Evolutionary conservation across 2,888 invertebrate genomes (phyloP), one percentile per base, ranked within the genome.

Genomic region (Aleiodes testaceus): DNA sequence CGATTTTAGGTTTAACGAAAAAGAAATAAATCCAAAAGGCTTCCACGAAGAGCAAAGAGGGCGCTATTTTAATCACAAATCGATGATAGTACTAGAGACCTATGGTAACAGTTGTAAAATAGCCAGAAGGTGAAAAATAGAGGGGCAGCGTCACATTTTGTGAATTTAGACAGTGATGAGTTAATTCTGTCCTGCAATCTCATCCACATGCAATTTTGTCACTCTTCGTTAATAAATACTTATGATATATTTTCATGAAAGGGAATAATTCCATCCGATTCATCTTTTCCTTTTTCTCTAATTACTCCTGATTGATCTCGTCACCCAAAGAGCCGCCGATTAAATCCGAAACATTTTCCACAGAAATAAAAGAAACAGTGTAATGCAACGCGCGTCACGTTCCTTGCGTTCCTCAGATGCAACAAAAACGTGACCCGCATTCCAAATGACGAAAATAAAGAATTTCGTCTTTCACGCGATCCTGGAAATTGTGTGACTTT

Each of bases 371-470:
- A 36, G 9, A 36, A 9, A 36, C 42, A n/a, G 16, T 42, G 26
- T 36, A 59, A 36, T 59, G 42, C 55, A 36, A 55, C 55, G 9
- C 44, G 16, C 42, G n/a, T 61, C 44, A 61, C 44, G 44, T 61
- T 12, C 44, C 61, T 6, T 44, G 11, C 11, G 44, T 45, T 20
- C 18, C 18, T 44, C 11, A 6, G 18, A 61, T 61, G 36, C 59
- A 59, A 59, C 36, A 59, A 5, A 61, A 22, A 44, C 61, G 20
- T 61, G 61, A 61, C 44, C 61, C 22, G 61, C 61, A 61, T 61
- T 45, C 59, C 18, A 3, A 5, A 44, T 12, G 16, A 44, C 12
- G 3, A n/a, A 55, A 55, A n/a, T 16, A 16, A 49, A n/a, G 14
- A 16, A 49, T 49, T 49, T 14, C 16, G 11, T 59, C 14, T 61